Evolutionary conservation across 1,140 invertebrate species (phyloP), one percentile per base, ranked within the genome.

Genomic region (Drosophila tristis): DNA sequence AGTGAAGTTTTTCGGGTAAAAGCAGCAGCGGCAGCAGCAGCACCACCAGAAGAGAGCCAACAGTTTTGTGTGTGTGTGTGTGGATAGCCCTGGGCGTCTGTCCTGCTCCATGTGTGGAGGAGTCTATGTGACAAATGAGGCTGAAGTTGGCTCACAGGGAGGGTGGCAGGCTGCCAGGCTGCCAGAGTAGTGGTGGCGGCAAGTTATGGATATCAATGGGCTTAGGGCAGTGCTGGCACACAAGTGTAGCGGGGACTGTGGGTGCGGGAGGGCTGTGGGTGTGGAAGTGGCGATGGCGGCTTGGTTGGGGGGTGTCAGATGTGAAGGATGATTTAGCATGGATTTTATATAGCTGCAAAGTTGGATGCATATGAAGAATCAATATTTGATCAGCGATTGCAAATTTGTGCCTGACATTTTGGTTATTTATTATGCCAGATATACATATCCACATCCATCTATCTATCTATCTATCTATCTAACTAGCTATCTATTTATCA

Each of bases 91-190:
- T 7, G 29, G 6, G 6, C 2, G 29, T 5, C 8, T 31, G 8
- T 2, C 61, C 42, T 42, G 43, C 26, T 63, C 9, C 50, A 35
- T 55, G 67, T 51, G 68, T 56, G 58, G 8, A 5, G 35, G 11
- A 39, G 35, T 57, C 43, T 45, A 43, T 50, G 67, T 70, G 71
- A 74, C 71, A 74, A 74, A 74, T 74, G 71, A 56, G 70, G 25
- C 70, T 31, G 23, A 39, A 64, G 50, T 49, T 53, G 23, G 23
- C 23, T 25, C 23, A 4, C 23, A 25, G 23, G 23, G 23, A 25
- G 23, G 26, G 26, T 9, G 31, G 4, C 51, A 39, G 35, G 35
- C 4, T 11, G 9, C 0, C 45, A 42, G 60, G 47, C 44, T 31
- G 55, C 50, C 73, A 73, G 51, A 63, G 51, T 50, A 26, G 26